Conservation (phyloP, 2,888 invertebrate species). For the Sphinx pinastri region DNA sequence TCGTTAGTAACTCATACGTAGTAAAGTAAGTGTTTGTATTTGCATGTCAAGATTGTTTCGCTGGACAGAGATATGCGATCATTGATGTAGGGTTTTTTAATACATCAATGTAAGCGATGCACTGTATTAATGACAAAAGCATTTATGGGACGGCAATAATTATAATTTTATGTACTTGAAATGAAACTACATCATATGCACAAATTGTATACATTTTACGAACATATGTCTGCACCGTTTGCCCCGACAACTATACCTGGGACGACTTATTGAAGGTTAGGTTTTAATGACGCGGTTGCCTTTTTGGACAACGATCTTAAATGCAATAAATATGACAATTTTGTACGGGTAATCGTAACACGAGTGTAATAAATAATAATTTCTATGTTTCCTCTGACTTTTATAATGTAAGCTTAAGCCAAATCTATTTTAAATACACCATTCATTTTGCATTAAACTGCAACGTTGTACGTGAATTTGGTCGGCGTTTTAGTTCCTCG, state of each 20-base stretch:
- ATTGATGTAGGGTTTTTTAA: no score
- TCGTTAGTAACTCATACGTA: constrained; percentile 7
- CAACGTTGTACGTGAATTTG: background rate
- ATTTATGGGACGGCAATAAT: constrained; percentile 14
- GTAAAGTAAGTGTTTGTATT: constrained; percentile 8
- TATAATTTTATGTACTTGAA: constrained; percentile 16
- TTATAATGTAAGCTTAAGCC: constrained; percentile 5
- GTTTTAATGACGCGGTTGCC: background rate
- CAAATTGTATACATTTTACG: background rate
- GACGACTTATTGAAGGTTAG: background rate
- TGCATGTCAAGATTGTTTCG: background rate
- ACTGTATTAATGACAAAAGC: background rate
- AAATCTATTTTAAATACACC: constrained; percentile 8
- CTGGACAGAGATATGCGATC: background rate
- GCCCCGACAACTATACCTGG: background rate
- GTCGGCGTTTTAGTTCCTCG: background rate
- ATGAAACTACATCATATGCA: background rate
- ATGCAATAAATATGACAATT: constrained; percentile 4
- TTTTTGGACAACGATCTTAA: background rate
- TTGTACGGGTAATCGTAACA: background rate
- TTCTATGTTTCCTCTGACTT: constrained; percentile 13
- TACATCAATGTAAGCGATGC: no score
- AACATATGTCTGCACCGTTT: constrained; percentile 1
- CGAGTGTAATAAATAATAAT: constrained; percentile 12
- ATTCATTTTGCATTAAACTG: constrained; percentile 8